phyloP scores from a whole-genome alignment of 2,888 invertebrate species.

The Andrena bicolor region DNA sequence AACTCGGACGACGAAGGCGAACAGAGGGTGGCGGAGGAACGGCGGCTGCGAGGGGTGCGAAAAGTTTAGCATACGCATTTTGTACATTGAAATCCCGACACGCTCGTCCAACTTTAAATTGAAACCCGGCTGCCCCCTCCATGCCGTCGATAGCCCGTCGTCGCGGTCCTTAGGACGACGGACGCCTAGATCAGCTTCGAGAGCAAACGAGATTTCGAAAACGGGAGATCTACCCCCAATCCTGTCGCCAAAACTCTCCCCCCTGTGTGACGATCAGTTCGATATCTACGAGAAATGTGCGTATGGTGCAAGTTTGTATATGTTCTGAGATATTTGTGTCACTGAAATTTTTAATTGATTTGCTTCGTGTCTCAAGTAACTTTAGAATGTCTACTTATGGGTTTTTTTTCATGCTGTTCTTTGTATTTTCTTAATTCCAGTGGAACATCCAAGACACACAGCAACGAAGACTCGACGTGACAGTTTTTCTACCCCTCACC shows the following conservation, averaged over 20 bases:
- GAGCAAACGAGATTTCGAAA: slow-evolving; percentile 36
- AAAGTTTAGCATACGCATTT: slow-evolving; percentile 83
- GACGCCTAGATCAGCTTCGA: slow-evolving; percentile 4
- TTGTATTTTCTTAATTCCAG: background rate
- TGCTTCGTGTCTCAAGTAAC: background rate
- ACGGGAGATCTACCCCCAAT: background rate
- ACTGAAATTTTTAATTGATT: background rate
- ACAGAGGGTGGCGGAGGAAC: slow-evolving; percentile 49
- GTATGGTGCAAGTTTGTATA: too few species aligned
- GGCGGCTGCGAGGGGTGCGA: slow-evolving; percentile 68
- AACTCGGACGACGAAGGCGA: slow-evolving; percentile 67
- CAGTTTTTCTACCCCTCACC: slow-evolving; percentile 5
- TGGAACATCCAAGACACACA: background rate
- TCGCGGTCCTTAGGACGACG: slow-evolving; percentile 36
- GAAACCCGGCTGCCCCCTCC: slow-evolving; percentile 75
- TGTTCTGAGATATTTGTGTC: too few species aligned
- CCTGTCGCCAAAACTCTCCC: too few species aligned
- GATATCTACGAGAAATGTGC: too few species aligned
- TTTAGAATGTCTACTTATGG: background rate
- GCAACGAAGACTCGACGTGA: background rate
- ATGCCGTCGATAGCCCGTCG: slow-evolving; percentile 56
- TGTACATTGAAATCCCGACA: slow-evolving; percentile 83
- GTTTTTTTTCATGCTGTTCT: background rate
- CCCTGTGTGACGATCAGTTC: too few species aligned
- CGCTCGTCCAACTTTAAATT: slow-evolving; percentile 82